Conservation (phyloP, 2,797 vertebrate genomes). For the Tolypeutes matacus region DNA sequence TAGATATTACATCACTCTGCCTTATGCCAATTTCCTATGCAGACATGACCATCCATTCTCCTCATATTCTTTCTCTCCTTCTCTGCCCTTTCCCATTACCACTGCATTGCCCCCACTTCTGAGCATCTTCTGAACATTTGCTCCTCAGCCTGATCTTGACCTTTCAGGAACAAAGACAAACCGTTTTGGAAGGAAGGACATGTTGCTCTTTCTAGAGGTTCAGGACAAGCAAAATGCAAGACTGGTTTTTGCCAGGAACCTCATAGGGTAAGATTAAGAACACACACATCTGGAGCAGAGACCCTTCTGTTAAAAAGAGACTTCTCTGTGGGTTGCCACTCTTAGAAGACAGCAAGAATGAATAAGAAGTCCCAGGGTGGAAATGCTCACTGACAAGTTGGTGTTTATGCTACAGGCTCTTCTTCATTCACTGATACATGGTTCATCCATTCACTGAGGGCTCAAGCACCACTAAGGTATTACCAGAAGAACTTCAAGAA, state of each 20-base stretch:
- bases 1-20: background rate
- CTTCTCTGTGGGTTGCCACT: constrained; percentile 18
- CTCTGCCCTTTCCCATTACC: background rate
- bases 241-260: constrained; percentile 21
- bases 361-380: background rate
- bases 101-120: background rate
- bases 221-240: background rate
- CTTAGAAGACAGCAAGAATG: constrained; percentile 31
- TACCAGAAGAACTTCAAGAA: background rate
- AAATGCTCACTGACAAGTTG: background rate
- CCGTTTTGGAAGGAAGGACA: background rate
- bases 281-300: background rate
- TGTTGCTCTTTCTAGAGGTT: background rate
- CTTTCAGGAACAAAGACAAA: constrained; percentile 28
- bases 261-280: background rate
- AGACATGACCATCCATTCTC: background rate
- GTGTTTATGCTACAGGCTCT: too few relatives aligned
- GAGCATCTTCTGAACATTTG: constrained; percentile 5
- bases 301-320: background rate
- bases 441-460: background rate
- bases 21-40: background rate
- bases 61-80: background rate
- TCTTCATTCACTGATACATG: background rate
- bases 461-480: background rate
- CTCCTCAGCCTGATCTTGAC: background rate